These are phyloP conservation scores for Numenius phaeopus DNA, from an alignment of 2,797 vertebrate genomes.

Conservation along the genomic window DNA sequence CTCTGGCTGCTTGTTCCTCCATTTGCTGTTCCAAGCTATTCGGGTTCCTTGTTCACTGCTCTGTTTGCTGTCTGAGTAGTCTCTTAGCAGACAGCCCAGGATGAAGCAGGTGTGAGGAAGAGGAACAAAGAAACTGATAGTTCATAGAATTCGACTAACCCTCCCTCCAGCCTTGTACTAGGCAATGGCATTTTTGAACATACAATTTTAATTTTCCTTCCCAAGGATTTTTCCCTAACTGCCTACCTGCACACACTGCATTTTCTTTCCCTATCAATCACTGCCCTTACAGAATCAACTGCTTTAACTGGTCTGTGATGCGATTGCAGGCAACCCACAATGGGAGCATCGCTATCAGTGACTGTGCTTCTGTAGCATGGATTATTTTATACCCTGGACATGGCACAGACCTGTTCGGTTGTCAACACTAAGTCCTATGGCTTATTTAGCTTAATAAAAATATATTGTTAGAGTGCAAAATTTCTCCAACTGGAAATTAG, in stretches of 20 bases:
- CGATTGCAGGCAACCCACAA: background rate
- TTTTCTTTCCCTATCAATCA: background rate
- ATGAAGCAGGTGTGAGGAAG: background rate
- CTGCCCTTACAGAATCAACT: background rate
- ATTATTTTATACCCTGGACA: background rate
- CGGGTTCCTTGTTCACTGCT: background rate
- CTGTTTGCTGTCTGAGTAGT: background rate
- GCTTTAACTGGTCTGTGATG: background rate
- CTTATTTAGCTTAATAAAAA: background rate
- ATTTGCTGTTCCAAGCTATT: background rate
- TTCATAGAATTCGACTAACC: background rate
- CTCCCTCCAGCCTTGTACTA: background rate
- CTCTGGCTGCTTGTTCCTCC: slow-evolving; percentile 6
- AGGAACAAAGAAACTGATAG: background rate
- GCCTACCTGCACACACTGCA: background rate
- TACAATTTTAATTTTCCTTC: background rate
- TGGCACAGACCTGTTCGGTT: background rate
- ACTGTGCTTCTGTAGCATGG: background rate
- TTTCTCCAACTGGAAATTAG: background rate
- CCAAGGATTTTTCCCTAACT: background rate
- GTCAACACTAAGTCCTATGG: background rate
- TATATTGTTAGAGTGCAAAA: background rate
- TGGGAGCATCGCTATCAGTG: background rate
- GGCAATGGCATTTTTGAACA: background rate
- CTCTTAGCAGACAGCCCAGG: background rate